Conservation (phyloP, 2,888 invertebrate genomes). For the Nomada fabriciana region DNA sequence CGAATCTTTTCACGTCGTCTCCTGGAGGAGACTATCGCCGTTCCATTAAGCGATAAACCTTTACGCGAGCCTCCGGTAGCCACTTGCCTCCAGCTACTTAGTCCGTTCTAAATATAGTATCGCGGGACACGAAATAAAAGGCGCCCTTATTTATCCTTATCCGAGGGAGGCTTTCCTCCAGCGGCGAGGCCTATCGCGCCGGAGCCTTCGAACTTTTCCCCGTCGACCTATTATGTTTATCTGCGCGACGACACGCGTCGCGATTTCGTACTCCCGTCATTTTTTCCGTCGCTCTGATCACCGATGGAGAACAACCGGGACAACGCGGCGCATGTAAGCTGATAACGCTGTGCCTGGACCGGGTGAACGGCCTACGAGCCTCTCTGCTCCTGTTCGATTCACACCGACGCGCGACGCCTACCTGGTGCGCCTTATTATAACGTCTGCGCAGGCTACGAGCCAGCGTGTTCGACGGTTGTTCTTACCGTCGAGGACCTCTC, state of each 20-base stretch:
- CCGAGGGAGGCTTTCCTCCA: constrained; percentile 42
- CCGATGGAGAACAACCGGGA: constrained; percentile 53
- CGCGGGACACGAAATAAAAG: constrained; percentile 34
- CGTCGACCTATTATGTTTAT: constrained; percentile 64
- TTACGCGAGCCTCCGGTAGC: background rate
- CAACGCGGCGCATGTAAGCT: constrained; percentile 52
- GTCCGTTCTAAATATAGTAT: constrained; percentile 42
- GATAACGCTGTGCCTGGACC: constrained; percentile 69
- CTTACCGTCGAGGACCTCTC: background rate
- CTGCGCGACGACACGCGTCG: constrained; percentile 42
- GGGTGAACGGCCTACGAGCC: constrained; percentile 79
- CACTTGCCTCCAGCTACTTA: constrained; percentile 1
- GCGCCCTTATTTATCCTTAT: constrained; percentile 51
- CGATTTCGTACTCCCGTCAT: constrained; percentile 54
- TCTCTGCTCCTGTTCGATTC: constrained; percentile 58
- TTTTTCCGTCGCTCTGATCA: constrained; percentile 26
- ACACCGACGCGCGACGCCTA: constrained; percentile 73
- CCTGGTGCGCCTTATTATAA: constrained; percentile 73
- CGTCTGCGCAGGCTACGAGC: constrained; percentile 61
- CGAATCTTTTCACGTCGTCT: background rate
- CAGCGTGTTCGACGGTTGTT: constrained; percentile 13
- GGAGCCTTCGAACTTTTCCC: constrained; percentile 33
- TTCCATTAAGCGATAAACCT: constrained; percentile 8
- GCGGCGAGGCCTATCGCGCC: constrained; percentile 23
- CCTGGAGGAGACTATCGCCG: background rate